Evolutionary conservation across 2,113 vertebrate genomes (phyloP).

Genomic region (Anhinga rufa): DNA sequence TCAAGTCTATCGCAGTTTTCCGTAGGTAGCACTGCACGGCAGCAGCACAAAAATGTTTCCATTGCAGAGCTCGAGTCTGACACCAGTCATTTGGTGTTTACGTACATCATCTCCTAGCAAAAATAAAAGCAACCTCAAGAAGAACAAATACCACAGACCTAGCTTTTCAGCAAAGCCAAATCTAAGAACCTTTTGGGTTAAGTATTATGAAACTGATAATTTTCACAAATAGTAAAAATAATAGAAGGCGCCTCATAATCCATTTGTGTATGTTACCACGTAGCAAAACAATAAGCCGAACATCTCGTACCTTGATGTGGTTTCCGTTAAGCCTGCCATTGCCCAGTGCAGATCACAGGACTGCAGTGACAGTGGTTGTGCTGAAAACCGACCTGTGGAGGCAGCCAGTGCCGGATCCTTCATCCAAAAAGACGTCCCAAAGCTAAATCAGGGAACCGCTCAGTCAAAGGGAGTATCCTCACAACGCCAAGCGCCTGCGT

Average conservation of each 20-base stretch:
- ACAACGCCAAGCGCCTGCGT: background rate
- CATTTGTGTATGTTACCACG: too few relatives aligned
- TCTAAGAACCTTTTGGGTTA: background rate
- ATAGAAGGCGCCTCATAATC: background rate
- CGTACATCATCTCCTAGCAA: background rate
- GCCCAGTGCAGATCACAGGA: fast-evolving
- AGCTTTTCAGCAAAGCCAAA: background rate
- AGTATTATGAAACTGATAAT: background rate
- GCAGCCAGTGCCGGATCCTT: background rate
- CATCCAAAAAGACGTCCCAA: background rate
- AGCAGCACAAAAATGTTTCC: background rate
- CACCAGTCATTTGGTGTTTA: background rate
- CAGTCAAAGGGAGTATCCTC: background rate
- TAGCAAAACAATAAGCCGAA: background rate
- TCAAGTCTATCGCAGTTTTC: background rate
- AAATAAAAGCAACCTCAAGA: background rate
- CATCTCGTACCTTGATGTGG: too few relatives aligned
- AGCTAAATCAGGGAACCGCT: background rate
- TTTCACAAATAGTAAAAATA: background rate
- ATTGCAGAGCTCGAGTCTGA: background rate
- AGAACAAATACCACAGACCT: background rate
- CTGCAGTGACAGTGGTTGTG: background rate
- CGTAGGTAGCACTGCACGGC: background rate
- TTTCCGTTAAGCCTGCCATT: fast-evolving
- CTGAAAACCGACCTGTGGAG: background rate